A percentile compares a stretch with the other conserved stretches of the same genome.
Evolutionary conservation across 2,113 vertebrate genomes (phyloP).

Genomic region (Microtus pennsylvanicus): DNA sequence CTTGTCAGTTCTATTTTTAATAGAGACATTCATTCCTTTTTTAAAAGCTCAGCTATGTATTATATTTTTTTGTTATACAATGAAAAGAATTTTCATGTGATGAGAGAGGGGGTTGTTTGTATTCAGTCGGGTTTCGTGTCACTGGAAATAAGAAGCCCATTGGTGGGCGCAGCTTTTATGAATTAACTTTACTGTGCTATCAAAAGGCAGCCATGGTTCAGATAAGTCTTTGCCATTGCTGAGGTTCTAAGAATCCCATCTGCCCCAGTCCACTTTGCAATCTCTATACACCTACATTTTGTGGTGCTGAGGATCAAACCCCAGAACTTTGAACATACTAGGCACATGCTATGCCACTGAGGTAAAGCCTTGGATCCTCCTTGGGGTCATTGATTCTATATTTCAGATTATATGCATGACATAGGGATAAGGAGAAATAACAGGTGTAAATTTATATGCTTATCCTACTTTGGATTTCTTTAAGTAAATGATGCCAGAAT

Average conservation of each 20-base stretch:
- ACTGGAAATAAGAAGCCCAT: neutral
- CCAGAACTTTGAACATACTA: neutral
- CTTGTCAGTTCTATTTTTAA: neutral
- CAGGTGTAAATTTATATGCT: neutral
- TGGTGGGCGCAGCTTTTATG: neutral
- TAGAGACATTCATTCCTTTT: too few species aligned
- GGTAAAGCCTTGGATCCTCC: neutral
- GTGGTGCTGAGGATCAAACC: neutral
- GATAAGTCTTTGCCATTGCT: neutral
- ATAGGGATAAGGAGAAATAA: neutral
- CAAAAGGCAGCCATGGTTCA: neutral
- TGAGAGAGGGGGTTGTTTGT: neutral
- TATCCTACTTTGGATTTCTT: conserved; percentile 5
- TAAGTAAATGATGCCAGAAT: conserved; percentile 7
- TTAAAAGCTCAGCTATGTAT: too few species aligned
- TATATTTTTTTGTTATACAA: neutral
- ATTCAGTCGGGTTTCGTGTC: neutral
- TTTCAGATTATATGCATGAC: neutral
- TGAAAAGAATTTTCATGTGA: neutral
- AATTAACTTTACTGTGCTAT: neutral
- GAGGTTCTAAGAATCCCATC: conserved; percentile 23
- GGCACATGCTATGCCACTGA: neutral
- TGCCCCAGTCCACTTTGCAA: neutral
- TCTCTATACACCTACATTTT: neutral
- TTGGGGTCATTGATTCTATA: neutral